These are phyloP conservation scores for Natator depressus DNA, from an alignment of 2,113 vertebrate genomes.

Conservation along the genomic window DNA sequence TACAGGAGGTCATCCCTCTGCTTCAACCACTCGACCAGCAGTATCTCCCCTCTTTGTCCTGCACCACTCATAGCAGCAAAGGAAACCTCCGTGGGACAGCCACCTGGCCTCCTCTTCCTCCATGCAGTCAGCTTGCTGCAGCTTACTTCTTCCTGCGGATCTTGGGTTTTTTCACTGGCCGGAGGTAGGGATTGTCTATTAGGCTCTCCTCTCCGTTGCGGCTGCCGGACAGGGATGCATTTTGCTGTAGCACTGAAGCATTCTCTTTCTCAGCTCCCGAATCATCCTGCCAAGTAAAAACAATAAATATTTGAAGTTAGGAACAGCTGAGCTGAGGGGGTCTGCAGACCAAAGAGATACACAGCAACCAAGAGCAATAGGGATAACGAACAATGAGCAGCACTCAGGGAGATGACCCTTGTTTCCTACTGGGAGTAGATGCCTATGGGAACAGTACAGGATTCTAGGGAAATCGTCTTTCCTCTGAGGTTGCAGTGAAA, in stretches of 20 bases:
- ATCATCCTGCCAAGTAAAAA: conserved; percentile 84
- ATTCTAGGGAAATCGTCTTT: background rate
- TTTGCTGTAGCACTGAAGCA: conserved; percentile 87
- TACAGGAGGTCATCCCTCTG: background rate
- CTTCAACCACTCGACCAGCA: background rate
- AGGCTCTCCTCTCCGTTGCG: conserved; percentile 90
- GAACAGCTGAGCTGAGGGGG: background rate
- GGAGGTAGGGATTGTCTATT: conserved; percentile 98
- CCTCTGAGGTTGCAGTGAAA: background rate
- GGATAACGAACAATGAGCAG: background rate
- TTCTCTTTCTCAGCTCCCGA: conserved; percentile 93
- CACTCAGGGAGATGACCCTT: background rate
- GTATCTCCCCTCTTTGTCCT: background rate
- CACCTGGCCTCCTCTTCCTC: fast-evolving
- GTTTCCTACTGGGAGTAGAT: background rate
- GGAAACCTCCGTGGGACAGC: background rate
- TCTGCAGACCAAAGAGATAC: background rate
- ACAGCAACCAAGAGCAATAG: background rate
- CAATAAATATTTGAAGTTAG: background rate
- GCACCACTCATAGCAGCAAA: background rate
- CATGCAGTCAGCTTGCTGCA: background rate
- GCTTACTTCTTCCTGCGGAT: conserved; percentile 96
- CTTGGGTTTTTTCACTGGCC: conserved; percentile 98
- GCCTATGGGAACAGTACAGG: background rate
- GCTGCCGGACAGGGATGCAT: conserved; percentile 79